Evolutionary conservation across 2,797 vertebrate genomes (phyloP), one percentile per base, ranked within the genome.

Genomic region (Sebastes kiyomatsui): DNA sequence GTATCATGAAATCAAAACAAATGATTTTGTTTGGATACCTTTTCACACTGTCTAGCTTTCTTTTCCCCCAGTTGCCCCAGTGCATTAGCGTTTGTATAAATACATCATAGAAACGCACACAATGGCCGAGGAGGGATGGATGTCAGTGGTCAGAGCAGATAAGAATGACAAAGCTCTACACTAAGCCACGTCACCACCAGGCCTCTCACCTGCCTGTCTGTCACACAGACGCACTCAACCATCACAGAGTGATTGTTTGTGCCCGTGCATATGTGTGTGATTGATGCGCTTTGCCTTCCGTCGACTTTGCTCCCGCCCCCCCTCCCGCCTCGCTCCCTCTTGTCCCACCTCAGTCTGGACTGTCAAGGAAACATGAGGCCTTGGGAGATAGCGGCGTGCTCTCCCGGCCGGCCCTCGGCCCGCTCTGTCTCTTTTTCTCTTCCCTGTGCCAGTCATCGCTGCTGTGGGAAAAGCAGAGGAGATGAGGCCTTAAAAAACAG

Each of bases 391-490:
- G 96, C 69, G 49, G 93, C 93, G 62, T 16, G 66, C 83, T 82
- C 80, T 90, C 77, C 81, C 67, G 81, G 83, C 84, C 81, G 76
- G 86, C 89, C 87, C 93, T 83, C 94, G 38, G 84, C 65, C 80
- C 32, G 30, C 84, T 89, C 97, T 96, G 83, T 96, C 96, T 96
- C 96, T 96, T 86, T 86, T 76, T 89, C 90, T 89, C 87, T 67
- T 84, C 79, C 90, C 76, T 97, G 96, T 96, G 96, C 93, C 97
- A 97, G 97, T 98, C 97, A 98, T 97, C 97, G 97, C 97, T 97
- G 97, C 97, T 99, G 98, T 99, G 98, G 98, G 98, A 99, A 95
- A 98, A 97, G 97, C 88, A 96, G 97, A 97, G 97, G 97, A 97
- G 98, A 98, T 98, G 98, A 96, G 96, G 98, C 97, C 97, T 93